Conservation (phyloP, 1,140 invertebrate species). For the Bathynomus jamesi region DNA sequence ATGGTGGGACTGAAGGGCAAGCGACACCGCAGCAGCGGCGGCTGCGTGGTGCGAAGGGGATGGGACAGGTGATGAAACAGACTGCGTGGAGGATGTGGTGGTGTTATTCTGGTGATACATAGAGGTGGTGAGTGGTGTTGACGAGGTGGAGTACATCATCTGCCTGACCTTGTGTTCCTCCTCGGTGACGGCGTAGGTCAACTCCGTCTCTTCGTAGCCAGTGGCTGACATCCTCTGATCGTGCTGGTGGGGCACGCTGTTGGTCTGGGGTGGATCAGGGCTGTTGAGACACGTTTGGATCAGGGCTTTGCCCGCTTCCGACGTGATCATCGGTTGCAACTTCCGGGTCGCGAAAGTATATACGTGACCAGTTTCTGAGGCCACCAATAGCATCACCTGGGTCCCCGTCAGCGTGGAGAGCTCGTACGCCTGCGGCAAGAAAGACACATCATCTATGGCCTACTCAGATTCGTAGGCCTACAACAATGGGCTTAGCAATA, state of each 20-base stretch:
- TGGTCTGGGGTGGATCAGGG: conserved; percentile 70
- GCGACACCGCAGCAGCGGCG: conserved; percentile 36
- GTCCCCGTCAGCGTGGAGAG: conserved; percentile 97
- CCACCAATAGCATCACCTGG: conserved; percentile 94
- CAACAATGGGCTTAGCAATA: too few species aligned
- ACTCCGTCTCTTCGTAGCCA: conserved; percentile 95
- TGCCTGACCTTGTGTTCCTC: conserved; percentile 94
- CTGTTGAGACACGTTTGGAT: conserved; percentile 98
- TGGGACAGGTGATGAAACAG: conserved; percentile 29
- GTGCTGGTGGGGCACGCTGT: conserved; percentile 43
- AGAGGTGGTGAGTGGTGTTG: too few species aligned
- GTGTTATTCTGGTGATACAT: too few species aligned
- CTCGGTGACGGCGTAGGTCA: conserved; percentile 90
- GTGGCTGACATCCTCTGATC: conserved; percentile 97
- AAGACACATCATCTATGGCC: too few species aligned
- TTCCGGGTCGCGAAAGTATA: conserved; percentile 99
- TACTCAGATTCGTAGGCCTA: too few species aligned
- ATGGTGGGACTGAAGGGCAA: conserved; percentile 39
- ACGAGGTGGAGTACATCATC: conserved; percentile 55
- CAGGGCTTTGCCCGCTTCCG: conserved; percentile 93
- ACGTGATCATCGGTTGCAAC: conserved; percentile 98
- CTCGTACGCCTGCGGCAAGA: conserved; percentile 90
- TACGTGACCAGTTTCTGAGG: conserved; percentile 94
- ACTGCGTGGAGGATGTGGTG: conserved; percentile 5
- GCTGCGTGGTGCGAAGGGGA: conserved; percentile 1